Evolutionary conservation across 1,140 invertebrate species (phyloP), one percentile per base, ranked within the genome.

Genomic region (Dinothrombium tinctorium): DNA sequence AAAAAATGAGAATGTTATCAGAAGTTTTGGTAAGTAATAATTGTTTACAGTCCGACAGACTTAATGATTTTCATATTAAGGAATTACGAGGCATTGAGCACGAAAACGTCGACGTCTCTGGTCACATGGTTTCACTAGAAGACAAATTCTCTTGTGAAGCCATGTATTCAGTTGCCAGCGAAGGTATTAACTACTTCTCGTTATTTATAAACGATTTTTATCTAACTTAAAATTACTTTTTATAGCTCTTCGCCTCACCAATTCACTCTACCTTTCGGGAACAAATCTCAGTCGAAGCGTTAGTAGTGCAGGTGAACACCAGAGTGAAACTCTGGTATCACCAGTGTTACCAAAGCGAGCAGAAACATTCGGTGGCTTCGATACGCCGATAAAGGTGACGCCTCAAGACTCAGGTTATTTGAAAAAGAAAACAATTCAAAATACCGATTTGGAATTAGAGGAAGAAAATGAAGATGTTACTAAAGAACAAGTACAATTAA

Each of bases 331-430:
- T 7, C 83, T 79, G 53, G 67, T 75, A 29, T 75, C 76, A 15
- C 74, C 80, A 7, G 74, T 77, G 15, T 57, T 90, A 42, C 83
- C 86, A 4, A 75, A 83, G 50, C 63, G 84, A 24, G 83, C 86
- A 0, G 84, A 90, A 61, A 90, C 86, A 1, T 92, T 90, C 61
- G 81, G 81, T 8, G 86, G 84, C 2, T 90, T 90, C 54, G 84
- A 90, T 59, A 47, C 44, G 36, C 36, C 47, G 12, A 25, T 33
- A 4, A 45, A 42, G 39, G 48, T 15, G 24, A n/a, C 22, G 5
- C 4, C 11, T 3, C n/a, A 15, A n/a, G 9, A 15, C 4, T 15
- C 17, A 3, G 17, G 17, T 38, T 19, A 38, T 20, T 29, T 42
- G 35, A 45, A 45, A 37, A 40, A 42, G 36, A 45, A 41, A 32